Conservation (phyloP, 2,888 invertebrate genomes). For the Lasioglossum marginatum region DNA sequence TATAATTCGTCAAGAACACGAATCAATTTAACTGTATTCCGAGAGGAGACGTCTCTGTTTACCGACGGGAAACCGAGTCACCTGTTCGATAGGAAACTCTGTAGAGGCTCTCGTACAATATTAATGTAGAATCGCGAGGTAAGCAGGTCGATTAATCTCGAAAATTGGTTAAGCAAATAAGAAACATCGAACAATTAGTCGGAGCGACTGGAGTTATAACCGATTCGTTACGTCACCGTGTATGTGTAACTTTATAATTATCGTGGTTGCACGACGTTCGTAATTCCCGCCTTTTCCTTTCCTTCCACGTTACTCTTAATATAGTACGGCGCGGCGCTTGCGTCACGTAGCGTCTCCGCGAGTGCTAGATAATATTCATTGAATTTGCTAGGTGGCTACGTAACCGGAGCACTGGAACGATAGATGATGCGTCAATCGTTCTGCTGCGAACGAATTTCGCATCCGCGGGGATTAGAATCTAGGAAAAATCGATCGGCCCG, state of each 20-base stretch:
- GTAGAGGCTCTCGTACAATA: neutral
- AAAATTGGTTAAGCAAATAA: constrained; percentile 5
- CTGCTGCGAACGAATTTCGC: constrained; percentile 3
- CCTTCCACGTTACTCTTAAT: constrained; percentile 32
- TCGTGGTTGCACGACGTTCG: neutral
- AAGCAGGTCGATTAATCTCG: neutral
- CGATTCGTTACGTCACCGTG: neutral
- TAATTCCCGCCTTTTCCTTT: constrained; percentile 56
- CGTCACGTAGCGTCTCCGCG: constrained; percentile 20
- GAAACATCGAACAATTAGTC: neutral
- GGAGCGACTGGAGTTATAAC: neutral
- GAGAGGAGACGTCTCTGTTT: neutral
- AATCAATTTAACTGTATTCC: constrained; percentile 24
- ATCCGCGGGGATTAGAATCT: neutral
- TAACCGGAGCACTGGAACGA: constrained; percentile 20
- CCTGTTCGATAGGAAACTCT: neutral
- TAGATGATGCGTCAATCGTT: constrained; percentile 9
- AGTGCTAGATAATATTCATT: constrained; percentile 39
- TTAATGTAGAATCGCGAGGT: neutral
- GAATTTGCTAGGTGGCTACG: constrained; percentile 33
- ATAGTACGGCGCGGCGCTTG: constrained; percentile 20
- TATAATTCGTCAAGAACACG: constrained; percentile 64
- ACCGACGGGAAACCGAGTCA: neutral
- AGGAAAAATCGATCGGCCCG: neutral
- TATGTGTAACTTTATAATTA: neutral